Conservation (phyloP, 2,797 vertebrate genomes). For the Halcyon badia region DNA sequence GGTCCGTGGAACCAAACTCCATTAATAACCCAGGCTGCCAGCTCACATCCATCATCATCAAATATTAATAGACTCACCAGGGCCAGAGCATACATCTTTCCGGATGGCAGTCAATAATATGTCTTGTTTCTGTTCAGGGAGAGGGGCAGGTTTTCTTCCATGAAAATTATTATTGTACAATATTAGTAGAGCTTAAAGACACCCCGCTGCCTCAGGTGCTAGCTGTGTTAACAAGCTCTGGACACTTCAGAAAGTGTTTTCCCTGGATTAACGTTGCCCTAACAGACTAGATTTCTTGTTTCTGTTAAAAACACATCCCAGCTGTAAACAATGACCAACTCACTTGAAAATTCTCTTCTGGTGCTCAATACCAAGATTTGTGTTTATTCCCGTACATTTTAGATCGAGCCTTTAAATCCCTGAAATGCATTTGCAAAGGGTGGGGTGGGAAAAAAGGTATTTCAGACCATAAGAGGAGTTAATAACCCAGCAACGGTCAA, state of each 20-base stretch:
- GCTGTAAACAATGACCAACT: neutral
- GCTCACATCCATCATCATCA: slow-evolving; percentile 72
- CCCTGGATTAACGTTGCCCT: slow-evolving; percentile 33
- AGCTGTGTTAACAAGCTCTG: slow-evolving; percentile 42
- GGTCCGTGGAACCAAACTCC: slow-evolving; percentile 49
- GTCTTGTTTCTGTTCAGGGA: slow-evolving; percentile 53
- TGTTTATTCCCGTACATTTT: neutral
- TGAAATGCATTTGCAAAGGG: neutral
- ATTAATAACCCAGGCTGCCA: slow-evolving; percentile 66
- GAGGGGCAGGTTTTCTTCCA: slow-evolving; percentile 36
- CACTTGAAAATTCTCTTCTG: neutral
- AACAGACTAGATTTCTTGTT: neutral
- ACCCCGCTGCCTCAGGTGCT: slow-evolving; percentile 37
- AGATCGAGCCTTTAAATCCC: neutral
- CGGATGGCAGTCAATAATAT: slow-evolving; percentile 55
- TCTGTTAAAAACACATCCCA: neutral
- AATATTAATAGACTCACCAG: slow-evolving; percentile 67
- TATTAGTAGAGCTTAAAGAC: slow-evolving; percentile 53
- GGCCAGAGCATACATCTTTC: slow-evolving; percentile 56
- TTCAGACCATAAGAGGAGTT: neutral
- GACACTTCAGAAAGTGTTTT: neutral
- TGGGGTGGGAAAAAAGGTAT: neutral
- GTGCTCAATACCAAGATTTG: neutral
- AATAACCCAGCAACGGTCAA: neutral
- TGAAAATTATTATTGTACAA: slow-evolving; percentile 60